Evolutionary conservation across 2,888 invertebrate species (phyloP).

Genomic region (Harpalus rufipes): DNA sequence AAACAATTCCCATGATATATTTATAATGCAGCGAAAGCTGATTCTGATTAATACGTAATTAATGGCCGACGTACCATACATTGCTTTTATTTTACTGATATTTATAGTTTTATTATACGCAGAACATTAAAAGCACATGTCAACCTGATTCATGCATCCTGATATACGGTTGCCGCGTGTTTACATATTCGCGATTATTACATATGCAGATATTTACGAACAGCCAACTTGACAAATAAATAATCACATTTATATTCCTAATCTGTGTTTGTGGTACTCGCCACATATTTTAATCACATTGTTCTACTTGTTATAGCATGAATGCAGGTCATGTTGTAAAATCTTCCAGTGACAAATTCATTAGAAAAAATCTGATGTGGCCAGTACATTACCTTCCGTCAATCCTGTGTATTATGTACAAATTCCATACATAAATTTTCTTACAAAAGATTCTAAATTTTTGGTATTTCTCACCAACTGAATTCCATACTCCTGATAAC

Average conservation of each 20-base stretch:
- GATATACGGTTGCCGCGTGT: conserved; percentile 53
- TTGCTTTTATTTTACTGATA: conserved; percentile 63
- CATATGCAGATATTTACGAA: conserved; percentile 53
- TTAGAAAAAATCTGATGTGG: too few relatives aligned
- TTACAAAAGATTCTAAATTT: too few relatives aligned
- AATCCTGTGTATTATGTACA: too few relatives aligned
- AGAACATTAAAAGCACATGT: conserved; percentile 61
- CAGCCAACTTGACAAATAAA: conserved; percentile 48
- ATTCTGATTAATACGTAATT: conserved; percentile 60
- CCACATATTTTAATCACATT: conserved; percentile 9
- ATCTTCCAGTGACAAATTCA: too few relatives aligned
- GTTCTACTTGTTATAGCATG: background rate
- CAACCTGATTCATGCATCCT: conserved; percentile 55
- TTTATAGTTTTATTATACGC: conserved; percentile 64
- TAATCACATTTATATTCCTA: conserved; percentile 31
- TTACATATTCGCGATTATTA: conserved; percentile 55
- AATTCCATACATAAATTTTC: too few relatives aligned
- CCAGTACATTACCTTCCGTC: too few relatives aligned
- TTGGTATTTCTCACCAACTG: too few relatives aligned
- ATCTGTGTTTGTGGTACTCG: conserved; percentile 9
- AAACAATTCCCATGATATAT: conserved; percentile 57
- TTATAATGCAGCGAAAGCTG: conserved; percentile 59
- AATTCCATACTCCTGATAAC: too few relatives aligned
- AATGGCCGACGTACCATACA: conserved; percentile 42
- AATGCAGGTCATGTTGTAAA: background rate